Evolutionary conservation across 1,140 invertebrate genomes (phyloP).

Genomic region (Paraescarpia echinospica): DNA sequence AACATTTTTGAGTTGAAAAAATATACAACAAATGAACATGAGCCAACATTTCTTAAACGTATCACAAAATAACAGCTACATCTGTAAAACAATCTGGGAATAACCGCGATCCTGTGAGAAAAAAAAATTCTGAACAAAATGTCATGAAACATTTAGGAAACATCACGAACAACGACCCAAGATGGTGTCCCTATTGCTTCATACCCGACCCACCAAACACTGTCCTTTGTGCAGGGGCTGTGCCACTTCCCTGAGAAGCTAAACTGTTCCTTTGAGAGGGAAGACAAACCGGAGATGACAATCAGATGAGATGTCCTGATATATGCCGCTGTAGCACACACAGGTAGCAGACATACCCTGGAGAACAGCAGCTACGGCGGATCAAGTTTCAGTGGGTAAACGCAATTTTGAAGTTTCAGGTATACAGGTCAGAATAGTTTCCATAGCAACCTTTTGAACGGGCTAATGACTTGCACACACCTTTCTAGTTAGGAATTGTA

Average conservation of each 20-base stretch:
- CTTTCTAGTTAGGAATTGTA: background rate
- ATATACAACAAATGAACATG: background rate
- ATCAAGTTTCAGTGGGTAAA: background rate
- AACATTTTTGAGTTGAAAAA: too few species aligned
- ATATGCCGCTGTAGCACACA: background rate
- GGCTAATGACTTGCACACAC: background rate
- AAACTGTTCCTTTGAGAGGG: background rate
- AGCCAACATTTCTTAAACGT: background rate
- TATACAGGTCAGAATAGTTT: background rate
- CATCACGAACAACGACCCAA: background rate
- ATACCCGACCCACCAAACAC: background rate
- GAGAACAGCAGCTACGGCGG: background rate
- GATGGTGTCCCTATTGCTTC: background rate
- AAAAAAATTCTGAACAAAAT: background rate
- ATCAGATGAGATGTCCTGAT: background rate
- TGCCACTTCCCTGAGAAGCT: background rate
- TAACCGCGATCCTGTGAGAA: background rate
- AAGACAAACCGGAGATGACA: background rate
- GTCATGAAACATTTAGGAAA: too few species aligned
- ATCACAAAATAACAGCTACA: background rate
- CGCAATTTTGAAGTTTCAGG: background rate
- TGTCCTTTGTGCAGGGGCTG: background rate
- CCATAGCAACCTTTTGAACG: background rate
- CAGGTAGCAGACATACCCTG: background rate
- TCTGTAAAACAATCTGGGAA: background rate